Evolutionary conservation across 2,113 vertebrate species (phyloP), one percentile per base, ranked within the genome.

Genomic region (Ariopsis seemanni): DNA sequence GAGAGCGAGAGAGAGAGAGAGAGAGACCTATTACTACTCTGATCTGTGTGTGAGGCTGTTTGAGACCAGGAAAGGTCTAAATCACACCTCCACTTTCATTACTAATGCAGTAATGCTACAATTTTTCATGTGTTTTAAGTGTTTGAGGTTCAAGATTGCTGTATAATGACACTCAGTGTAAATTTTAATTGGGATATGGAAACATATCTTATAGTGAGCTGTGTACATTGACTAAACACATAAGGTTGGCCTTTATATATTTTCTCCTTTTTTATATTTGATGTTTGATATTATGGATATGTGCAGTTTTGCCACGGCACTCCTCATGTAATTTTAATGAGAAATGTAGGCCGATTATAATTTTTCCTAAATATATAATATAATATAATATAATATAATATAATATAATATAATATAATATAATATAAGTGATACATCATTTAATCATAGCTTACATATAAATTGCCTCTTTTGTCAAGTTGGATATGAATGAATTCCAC

Each of bases 11-110:
- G 79, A 79, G 52, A 60, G 55, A 63, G 50, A 82, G 17, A 52
- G 74, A 75, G 74, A 60, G 50, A 80, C 14, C 30, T 81, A 57
- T 30, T 62, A 57, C 30, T 80, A 58, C 55, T 60, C 55, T 60
- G 18, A 60, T 81, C 30, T 81, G 27, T 6, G 10, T 11, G 11
- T 22, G 57, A 82, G 30, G 18, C 30, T 62, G 30, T 90, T 84
- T 85, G 82, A 84, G 82, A 86, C 78, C 27, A 74, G 71, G 74
- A 75, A 87, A 78, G 48, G 82, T 78, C 83, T 53, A 77, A 63
- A 85, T 62, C 62, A 60, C 85, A 87, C 81, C 65, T 60, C 22
- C 25, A n/a, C 1, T 60, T 30, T 88, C 50, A 57, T 65, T n/a
- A 80, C 60, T 72, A 60, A 87, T 50, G 80, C 34, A 71, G 52